Evolutionary conservation across 2,888 invertebrate species (phyloP), one percentile per base, ranked within the genome.

Genomic region (Tanypteryx hageni): DNA sequence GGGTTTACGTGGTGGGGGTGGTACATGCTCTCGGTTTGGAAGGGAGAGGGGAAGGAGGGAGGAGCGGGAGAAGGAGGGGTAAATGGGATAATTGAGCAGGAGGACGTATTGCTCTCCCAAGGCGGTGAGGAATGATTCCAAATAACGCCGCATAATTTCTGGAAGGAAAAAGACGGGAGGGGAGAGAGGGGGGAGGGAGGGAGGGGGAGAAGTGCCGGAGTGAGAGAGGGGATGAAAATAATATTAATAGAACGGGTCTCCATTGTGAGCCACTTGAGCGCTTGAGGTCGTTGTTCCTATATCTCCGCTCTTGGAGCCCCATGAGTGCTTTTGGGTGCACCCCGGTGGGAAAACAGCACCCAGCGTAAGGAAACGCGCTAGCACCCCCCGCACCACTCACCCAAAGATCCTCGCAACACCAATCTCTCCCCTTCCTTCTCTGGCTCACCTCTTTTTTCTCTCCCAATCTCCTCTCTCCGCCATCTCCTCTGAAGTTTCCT

Each of bases 41-140:
- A 76, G n/a, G 76, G 9, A 3, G n/a, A 76, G 56, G 83, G 31
- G 31, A 16, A 44, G 83, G 18, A 44, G 44, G 31, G 18, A 44
- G 18, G 83, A 16, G 44, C 14, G 44, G 16, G 1, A 22, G n/a
- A 76, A 76, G 76, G 83, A 84, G 84, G 85, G 22, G 82, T n/a
- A 58, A 85, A 58, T 57, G 58, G 59, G 59, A 86, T 59, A 59
- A 89, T 89, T 64, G 89, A 89, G 61, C 16, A 31, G 59, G 64
- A 59, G 89, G 64, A 31, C 64, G 86, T 61, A 86, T 64, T 64
- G 31, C 64, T 64, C 89, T 89, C 89, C 89, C 64, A 64, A 89
- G 89, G 89, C 89, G 64, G 27, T 89, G 89, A 89, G 89, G 89
- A 89, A 89, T 89, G 89, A 64, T 64, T 89, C 89, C 89, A 58